Conservation (phyloP, 2,797 vertebrate genomes). For the Chromis chromis region DNA sequence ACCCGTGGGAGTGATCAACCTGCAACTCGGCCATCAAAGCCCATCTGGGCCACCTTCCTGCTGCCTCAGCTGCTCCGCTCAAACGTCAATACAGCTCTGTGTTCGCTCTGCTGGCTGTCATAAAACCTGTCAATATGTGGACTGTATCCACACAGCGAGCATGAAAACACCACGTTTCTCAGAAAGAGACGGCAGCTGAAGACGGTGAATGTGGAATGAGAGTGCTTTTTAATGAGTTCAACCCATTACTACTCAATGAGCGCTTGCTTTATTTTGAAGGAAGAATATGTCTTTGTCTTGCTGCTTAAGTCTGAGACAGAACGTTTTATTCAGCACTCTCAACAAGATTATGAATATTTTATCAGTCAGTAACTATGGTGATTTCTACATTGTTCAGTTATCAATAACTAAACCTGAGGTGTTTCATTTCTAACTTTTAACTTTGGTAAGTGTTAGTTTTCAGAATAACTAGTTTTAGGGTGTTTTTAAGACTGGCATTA, state of each 20-base stretch:
- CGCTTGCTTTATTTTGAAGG: background rate
- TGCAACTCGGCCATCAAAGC: slow-evolving; percentile 48
- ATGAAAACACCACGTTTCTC: slow-evolving; percentile 16
- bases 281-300: background rate
- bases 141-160: background rate
- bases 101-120: slow-evolving; percentile 33
- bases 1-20: slow-evolving; percentile 23
- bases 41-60: slow-evolving; percentile 49
- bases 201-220: background rate
- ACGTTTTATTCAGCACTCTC: no score
- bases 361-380: no score
- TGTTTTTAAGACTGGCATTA: no score
- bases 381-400: no score
- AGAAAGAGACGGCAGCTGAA: background rate
- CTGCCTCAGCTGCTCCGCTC: slow-evolving; percentile 26
- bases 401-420: no score
- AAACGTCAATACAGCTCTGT: slow-evolving; percentile 49
- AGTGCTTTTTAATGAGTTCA: background rate
- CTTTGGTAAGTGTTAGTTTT: no score
- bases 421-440: no score
- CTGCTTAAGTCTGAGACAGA: background rate
- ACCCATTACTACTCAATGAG: background rate
- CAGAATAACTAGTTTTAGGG: no score
- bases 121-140: slow-evolving; percentile 65
- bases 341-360: no score